These are phyloP conservation scores for Euspilapteryx auroguttella DNA, from an alignment of 2,888 invertebrate genomes.

Conservation along the genomic window DNA sequence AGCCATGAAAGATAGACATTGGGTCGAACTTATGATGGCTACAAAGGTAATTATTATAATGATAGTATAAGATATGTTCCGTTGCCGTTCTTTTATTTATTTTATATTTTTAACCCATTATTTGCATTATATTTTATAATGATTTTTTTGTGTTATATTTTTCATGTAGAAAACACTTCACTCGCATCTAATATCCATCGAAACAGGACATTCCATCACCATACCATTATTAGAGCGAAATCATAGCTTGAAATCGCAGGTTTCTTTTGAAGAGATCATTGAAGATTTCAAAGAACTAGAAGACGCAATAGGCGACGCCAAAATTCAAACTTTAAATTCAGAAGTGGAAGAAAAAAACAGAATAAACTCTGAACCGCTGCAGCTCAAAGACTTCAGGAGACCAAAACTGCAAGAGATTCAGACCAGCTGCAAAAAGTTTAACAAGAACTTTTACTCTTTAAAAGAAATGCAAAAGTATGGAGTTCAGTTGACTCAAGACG, in stretches of 20 bases:
- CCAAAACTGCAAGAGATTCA: slow-evolving; percentile 22
- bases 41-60: slow-evolving; percentile 68
- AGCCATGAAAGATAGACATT: slow-evolving; percentile 90
- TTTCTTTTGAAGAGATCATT: slow-evolving; percentile 24
- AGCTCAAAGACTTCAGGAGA: slow-evolving; percentile 32
- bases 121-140: no score
- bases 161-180: slow-evolving; percentile 30
- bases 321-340: slow-evolving; percentile 3
- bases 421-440: slow-evolving; percentile 19
- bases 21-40: slow-evolving; percentile 91
- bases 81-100: no score
- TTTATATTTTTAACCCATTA: slow-evolving; percentile 1
- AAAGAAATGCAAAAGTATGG: slow-evolving; percentile 28
- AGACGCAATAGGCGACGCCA: slow-evolving; percentile 13
- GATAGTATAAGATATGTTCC: slow-evolving; percentile 8
- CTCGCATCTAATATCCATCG: slow-evolving; percentile 22
- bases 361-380: slow-evolving; percentile 13
- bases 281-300: slow-evolving; percentile 32
- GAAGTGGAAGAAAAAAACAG: slow-evolving; percentile 5
- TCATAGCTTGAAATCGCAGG: slow-evolving; percentile 10
- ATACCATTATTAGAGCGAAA: slow-evolving; percentile 13
- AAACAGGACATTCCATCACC: slow-evolving; percentile 16
- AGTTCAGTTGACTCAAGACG: slow-evolving; percentile 16
- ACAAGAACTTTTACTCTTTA: slow-evolving; percentile 25
- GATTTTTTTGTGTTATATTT: no score